Base-by-base conservation (phyloP, 2,113 vertebrate genomes). In the Daubentonia madagascariensis region DNA sequence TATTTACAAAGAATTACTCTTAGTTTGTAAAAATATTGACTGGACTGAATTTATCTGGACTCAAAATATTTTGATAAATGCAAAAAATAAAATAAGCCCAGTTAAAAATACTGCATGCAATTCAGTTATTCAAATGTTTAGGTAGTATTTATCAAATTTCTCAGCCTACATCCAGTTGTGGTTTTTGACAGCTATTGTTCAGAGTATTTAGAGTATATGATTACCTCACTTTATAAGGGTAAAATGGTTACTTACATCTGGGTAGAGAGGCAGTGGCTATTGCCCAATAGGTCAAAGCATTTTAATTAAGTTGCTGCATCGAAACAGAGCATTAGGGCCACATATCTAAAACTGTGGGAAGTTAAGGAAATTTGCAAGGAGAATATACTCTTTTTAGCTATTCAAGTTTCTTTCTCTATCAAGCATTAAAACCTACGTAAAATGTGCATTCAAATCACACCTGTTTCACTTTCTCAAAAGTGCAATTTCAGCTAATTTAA, bases 401-500 rank as follows among this genome's bases (percentile, higher is more conserved):
- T 89, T 79, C 93, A 83, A 93, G 16, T 85, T 96, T 81, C 97
- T 52, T 97, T 79, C 94, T 97, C 96, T 63, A 92, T n/a, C 67
- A 97, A 89, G 79, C 97, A 94, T 89, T 98, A 98, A 96, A 93
- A 91, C 83, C 73, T 85, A 98, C 96, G 97, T 93, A 98, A 98
- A 99, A 98, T 98, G 95, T 98, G 95, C 98, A 99, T 99, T 99
- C 98, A 98, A 98, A 99, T 98, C 98, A 98, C 98, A 99, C 98
- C 98, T 99, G 97, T 98, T 98, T 98, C 88, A 0, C 96, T 97
- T 98, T 98, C 98, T 98, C 98, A 98, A 96, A 99, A 99, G 98
- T 99, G 98, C 98, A 93, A 99, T 98, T 99, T 99, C 98, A 98
- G 98, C 98, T 98, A 99, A 99, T 99, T 99, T 98, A 99, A 98